These are phyloP conservation scores for Chrysolina oricalcia DNA, from an alignment of 2,888 invertebrate species.

Conservation along the genomic window DNA sequence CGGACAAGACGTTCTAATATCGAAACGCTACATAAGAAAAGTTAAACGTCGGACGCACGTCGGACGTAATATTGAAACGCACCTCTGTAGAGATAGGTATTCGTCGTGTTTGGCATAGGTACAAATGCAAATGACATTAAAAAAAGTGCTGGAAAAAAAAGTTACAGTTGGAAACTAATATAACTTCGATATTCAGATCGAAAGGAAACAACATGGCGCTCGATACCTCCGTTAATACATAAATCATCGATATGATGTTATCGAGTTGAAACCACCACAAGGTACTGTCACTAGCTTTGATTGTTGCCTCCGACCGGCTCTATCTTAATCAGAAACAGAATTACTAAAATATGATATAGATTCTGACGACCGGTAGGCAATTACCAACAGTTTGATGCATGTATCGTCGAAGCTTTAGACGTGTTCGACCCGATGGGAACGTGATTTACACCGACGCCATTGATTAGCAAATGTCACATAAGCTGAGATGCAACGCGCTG, in stretches of 20 bases:
- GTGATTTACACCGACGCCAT: conserved; percentile 69
- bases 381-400: conserved; percentile 65
- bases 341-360: conserved; percentile 64
- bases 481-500: conserved; percentile 67
- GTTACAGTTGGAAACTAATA: too few species aligned
- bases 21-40: too few species aligned
- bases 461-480: conserved; percentile 69
- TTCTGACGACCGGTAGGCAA: conserved; percentile 59
- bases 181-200: too few species aligned
- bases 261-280: neutral
- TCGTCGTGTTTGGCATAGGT: too few species aligned
- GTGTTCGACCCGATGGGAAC: conserved; percentile 67
- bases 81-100: too few species aligned
- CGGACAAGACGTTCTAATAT: too few species aligned
- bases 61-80: too few species aligned
- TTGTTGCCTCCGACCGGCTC: conserved; percentile 48
- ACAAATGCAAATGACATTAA: too few species aligned
- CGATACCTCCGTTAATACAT: neutral
- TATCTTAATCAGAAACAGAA: conserved; percentile 60
- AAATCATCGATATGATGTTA: conserved; percentile 10
- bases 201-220: too few species aligned
- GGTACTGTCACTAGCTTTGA: conserved; percentile 50
- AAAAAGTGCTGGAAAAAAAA: too few species aligned
- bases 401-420: conserved; percentile 64
- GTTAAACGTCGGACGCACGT: too few species aligned